Base-by-base conservation (phyloP, 2,888 invertebrate genomes). In the Drosophila ustulata region DNA sequence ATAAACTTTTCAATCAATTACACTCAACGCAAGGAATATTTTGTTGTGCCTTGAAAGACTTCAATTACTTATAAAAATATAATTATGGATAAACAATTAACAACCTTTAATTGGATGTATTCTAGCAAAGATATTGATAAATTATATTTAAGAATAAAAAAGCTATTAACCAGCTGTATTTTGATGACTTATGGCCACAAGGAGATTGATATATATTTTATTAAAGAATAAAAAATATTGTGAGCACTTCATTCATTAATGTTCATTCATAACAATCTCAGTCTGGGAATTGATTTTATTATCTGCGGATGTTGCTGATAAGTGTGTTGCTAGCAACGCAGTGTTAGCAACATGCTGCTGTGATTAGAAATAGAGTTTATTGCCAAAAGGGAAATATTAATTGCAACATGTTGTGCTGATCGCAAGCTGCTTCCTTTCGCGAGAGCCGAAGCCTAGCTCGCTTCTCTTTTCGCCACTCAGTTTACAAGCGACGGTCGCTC, bases 1-100 rank as follows among this genome's bases (percentile, higher is more conserved):
- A 25, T 18, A 3, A 34, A 30, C 7, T 8, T 2, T 8, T 37
- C 56, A 46, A 58, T 58, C 50, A 50, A 43, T 41, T 37, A 11
- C 37, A 32, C 6, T 32, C 1, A 32, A 32, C 18, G 18, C 18
- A 1, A 18, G 18, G 18, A 9, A 7, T 1, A 8, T 32, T 32
- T 32, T 32, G 7, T 30, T 32, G 7, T 11, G 4, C 34, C 6
- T 9, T 32, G 0, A 4, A 46, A 57, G 47, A 39, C 26, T 37
- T 26, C 9, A 18, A 34, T 46, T 34, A 8, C 13, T 37, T 37
- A 26, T 9, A 37, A 8, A 47, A 37, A 37, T 25, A 32, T 51
- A 51, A 13, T 39, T 18, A 49, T 28, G 28, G 26, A 39, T 28
- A 47, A n/a, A 18, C 3, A 30, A 49, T 23, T 41, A 39, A 6